These are phyloP conservation scores for Petaurus breviceps DNA, from an alignment of 2,113 vertebrate genomes.

Conservation along the genomic window DNA sequence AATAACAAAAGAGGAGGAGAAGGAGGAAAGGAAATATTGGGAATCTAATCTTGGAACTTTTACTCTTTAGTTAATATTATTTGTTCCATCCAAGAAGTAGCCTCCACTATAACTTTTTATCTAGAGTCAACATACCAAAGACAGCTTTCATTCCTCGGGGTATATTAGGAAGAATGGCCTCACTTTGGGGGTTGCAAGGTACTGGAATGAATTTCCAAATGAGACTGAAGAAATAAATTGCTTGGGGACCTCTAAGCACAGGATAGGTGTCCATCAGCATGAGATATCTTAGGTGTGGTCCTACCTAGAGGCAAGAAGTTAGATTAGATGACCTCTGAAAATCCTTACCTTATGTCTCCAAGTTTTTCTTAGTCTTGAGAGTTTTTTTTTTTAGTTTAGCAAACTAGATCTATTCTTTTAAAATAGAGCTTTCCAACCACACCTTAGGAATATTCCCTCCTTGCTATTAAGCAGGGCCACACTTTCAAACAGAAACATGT, in stretches of 20 bases:
- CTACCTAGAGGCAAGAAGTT: not conserved
- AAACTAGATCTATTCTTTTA: not conserved
- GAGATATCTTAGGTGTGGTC: not conserved
- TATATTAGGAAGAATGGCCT: not conserved
- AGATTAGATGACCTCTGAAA: not conserved
- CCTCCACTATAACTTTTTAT: not conserved
- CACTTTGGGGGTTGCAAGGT: not conserved
- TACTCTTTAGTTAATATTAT: not conserved
- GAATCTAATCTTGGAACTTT: not conserved
- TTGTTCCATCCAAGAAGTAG: not conserved
- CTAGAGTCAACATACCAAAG: too few species aligned
- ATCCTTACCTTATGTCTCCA: not conserved
- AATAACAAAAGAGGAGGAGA: not conserved
- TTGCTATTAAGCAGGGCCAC: not conserved
- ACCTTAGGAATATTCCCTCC: not conserved
- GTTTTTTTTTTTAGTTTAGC: not conserved
- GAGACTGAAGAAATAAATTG: not conserved
- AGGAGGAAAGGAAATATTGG: not conserved
- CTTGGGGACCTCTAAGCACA: not conserved
- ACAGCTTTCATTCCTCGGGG: not conserved
- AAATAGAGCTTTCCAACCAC: constrained; percentile 28
- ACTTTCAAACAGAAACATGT: not conserved
- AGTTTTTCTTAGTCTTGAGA: not conserved
- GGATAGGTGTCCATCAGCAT: not conserved
- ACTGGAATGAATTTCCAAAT: not conserved